Evolutionary conservation across 2,113 vertebrate species (phyloP).

Genomic region (Laticauda laticaudata): DNA sequence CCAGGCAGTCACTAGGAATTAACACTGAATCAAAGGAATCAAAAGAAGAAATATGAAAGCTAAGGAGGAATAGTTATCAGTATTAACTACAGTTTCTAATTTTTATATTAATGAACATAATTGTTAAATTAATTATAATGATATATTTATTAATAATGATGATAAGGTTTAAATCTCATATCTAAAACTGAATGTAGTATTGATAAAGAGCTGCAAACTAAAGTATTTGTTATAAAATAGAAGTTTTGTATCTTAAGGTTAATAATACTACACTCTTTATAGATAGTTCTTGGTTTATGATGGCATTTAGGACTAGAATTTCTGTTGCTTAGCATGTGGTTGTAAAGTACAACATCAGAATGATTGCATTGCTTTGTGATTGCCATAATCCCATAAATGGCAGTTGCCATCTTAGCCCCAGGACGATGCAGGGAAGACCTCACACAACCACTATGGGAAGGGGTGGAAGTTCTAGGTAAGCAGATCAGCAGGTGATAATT

Average conservation of each 20-base stretch:
- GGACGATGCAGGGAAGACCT: not conserved
- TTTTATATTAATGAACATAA: not conserved
- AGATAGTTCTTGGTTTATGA: not conserved
- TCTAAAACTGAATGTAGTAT: not conserved
- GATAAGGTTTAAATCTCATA: not conserved
- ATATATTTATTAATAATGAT: not conserved
- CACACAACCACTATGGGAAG: not conserved
- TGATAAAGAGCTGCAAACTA: not conserved
- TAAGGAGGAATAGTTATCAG: not conserved
- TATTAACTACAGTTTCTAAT: not conserved
- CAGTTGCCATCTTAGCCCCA: not conserved
- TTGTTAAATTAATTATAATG: not conserved
- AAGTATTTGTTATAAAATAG: not conserved
- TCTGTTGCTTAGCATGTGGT: not conserved
- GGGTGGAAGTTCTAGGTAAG: not conserved
- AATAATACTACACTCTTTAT: not conserved
- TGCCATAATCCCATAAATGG: not conserved
- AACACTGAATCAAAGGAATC: not conserved
- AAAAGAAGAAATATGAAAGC: not conserved
- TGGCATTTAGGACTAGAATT: not conserved
- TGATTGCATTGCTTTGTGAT: not conserved
- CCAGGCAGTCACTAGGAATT: not conserved
- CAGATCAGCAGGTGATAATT: not conserved
- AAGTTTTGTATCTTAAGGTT: not conserved
- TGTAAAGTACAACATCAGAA: not conserved